phyloP scores from a whole-genome alignment of 1,140 invertebrate genomes.

The Semibalanus balanoides region DNA sequence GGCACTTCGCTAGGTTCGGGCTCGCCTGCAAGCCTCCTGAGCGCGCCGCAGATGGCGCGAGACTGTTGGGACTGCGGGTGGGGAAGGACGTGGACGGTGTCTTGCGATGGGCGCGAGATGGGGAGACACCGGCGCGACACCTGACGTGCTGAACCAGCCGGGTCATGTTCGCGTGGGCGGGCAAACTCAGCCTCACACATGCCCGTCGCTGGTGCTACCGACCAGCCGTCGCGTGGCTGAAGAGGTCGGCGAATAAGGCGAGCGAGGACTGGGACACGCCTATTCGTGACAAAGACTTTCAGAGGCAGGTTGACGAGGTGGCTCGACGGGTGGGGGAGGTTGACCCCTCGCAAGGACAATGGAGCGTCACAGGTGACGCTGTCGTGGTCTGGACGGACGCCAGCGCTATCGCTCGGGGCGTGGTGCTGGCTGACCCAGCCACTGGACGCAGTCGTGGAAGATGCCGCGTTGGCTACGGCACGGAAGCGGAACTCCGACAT shows the following conservation, averaged over 20 bases:
- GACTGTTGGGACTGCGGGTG: not conserved
- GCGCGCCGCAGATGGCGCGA: not conserved
- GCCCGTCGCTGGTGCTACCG: not conserved
- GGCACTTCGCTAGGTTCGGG: not conserved
- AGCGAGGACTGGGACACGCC: not conserved
- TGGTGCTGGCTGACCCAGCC: not conserved
- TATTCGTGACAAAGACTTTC: not conserved
- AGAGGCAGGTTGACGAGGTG: not conserved
- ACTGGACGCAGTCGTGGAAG: not conserved
- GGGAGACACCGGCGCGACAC: not conserved
- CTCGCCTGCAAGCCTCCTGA: not conserved
- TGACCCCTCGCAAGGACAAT: too few relatives aligned
- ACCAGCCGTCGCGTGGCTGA: not conserved
- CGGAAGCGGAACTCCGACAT: not conserved
- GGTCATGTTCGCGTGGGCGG: not conserved
- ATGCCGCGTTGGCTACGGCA: not conserved
- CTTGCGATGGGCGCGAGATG: not conserved
- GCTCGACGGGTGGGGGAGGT: not conserved
- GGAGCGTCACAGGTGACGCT: not conserved
- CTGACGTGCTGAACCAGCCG: not conserved
- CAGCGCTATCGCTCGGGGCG: not conserved
- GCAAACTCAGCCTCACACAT: not conserved
- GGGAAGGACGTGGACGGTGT: not conserved
- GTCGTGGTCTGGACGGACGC: not conserved
- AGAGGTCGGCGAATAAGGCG: not conserved